phyloP scores from a whole-genome alignment of 2,888 invertebrate genomes.

The Drosophila pegasa region DNA sequence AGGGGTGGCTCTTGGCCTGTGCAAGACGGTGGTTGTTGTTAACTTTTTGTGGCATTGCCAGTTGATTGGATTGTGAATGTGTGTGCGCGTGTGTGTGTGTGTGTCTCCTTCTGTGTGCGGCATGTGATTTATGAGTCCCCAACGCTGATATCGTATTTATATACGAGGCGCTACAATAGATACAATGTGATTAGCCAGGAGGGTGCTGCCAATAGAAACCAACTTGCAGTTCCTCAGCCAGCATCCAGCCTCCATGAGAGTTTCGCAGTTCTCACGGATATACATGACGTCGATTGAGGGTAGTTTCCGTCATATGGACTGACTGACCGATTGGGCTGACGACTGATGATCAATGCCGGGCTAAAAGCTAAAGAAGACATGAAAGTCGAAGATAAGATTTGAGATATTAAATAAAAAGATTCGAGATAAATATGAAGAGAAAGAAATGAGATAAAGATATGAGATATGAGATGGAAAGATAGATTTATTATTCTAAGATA shows the following conservation, averaged over 20 bases:
- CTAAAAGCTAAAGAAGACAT: too few relatives aligned
- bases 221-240: conserved; percentile 8
- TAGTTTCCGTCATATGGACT: conserved; percentile 1
- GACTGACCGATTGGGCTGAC: not conserved
- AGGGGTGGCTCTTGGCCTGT: conserved; percentile 1
- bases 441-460: too few relatives aligned
- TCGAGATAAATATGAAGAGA: not conserved
- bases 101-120: conserved; percentile 39
- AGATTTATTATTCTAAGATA: too few relatives aligned
- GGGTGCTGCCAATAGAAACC: conserved; percentile 42
- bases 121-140: conserved; percentile 75
- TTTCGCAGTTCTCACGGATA: conserved; percentile 17
- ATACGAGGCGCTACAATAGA: conserved; percentile 41
- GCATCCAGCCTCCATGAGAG: not conserved
- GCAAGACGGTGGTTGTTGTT: conserved; percentile 71
- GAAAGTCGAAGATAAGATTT: not conserved
- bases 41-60: conserved; percentile 71
- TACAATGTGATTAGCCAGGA: conserved; percentile 54
- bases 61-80: conserved; percentile 75
- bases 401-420: too few relatives aligned
- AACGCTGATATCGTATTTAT: conserved; percentile 56
- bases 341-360: not conserved
- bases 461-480: too few relatives aligned
- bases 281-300: conserved; percentile 1
- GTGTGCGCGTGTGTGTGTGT: conserved; percentile 19